A percentile compares a stretch with the other conserved stretches of the same genome.
phyloP scores from a whole-genome alignment of 2,888 invertebrate genomes.

The Dexiosoma caninum region DNA sequence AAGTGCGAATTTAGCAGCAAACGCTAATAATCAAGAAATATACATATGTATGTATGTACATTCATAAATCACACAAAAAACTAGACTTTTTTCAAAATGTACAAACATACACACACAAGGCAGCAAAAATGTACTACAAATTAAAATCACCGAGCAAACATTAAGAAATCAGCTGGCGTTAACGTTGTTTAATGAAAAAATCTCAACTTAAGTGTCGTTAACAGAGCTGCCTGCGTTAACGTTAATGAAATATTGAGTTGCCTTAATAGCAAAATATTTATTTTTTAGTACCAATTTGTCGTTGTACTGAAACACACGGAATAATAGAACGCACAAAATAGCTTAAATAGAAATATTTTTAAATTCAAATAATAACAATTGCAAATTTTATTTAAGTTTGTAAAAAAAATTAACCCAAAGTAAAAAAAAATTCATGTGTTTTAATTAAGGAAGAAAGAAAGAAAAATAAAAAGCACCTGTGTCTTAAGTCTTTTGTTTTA shows the following conservation, averaged over 20 bases:
- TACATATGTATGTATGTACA: not conserved
- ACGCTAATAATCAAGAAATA: conserved; percentile 42
- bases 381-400: conserved; percentile 20
- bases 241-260: conserved; percentile 42
- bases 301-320: conserved; percentile 72
- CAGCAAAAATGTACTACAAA: conserved; percentile 32
- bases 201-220: not conserved
- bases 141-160: conserved; percentile 53
- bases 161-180: conserved; percentile 61
- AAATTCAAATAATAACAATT: conserved; percentile 41
- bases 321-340: conserved; percentile 26
- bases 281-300: conserved; percentile 73
- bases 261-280: conserved; percentile 47
- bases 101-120: conserved; percentile 7
- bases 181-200: conserved; percentile 28
- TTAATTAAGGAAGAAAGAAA: conserved; percentile 17
- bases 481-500: conserved; percentile 70
- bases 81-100: not conserved
- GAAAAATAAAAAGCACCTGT: conserved; percentile 64
- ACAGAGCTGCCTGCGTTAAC: conserved; percentile 55
- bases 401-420: not conserved
- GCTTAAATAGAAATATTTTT: not conserved
- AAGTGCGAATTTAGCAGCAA: conserved; percentile 72
- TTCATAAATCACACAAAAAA: not conserved
- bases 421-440: conserved; percentile 31